These are phyloP conservation scores for Murina feae DNA, from an alignment of 2,113 vertebrate species.

Conservation along the genomic window DNA sequence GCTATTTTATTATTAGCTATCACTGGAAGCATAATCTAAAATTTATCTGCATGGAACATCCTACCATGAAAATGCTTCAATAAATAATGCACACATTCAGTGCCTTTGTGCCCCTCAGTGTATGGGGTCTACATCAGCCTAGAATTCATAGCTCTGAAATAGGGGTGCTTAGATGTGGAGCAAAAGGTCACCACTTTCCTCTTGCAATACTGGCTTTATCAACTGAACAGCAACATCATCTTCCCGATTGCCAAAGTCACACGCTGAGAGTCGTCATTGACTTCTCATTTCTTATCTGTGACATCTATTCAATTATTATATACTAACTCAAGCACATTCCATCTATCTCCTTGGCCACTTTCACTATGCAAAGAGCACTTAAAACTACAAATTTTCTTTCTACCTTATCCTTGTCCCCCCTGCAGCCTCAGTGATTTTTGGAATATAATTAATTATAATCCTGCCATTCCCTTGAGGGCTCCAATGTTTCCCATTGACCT, in stretches of 20 bases:
- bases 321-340: background rate
- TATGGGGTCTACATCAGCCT: background rate
- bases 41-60: background rate
- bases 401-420: accelerated
- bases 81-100: background rate
- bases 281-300: background rate
- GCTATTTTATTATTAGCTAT: background rate
- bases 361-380: background rate
- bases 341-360: background rate
- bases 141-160: background rate
- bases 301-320: background rate
- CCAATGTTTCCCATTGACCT: background rate
- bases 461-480: background rate
- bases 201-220: background rate
- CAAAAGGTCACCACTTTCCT: background rate
- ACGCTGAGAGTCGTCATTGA: background rate
- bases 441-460: background rate
- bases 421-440: background rate
- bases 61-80: background rate
- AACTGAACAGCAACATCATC: background rate
- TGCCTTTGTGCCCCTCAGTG: background rate
- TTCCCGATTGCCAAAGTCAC: background rate
- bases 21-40: background rate
- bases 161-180: background rate
- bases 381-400: background rate